These are phyloP conservation scores for Chloroclystis v-ata DNA, from an alignment of 2,888 invertebrate species.

Conservation along the genomic window DNA sequence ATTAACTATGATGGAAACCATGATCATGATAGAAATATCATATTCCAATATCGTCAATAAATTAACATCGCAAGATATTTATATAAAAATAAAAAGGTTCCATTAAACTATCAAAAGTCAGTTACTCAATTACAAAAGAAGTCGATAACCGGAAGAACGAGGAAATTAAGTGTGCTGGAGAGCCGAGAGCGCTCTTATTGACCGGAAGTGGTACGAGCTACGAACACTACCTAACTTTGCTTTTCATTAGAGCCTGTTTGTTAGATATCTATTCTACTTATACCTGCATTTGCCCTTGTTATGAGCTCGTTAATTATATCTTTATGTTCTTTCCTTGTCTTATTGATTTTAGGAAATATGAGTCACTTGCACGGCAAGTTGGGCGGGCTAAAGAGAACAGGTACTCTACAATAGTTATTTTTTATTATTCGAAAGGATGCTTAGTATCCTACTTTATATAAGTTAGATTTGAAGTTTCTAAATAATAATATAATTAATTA, in stretches of 20 bases:
- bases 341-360: not conserved
- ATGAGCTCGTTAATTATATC: slow-evolving; percentile 16
- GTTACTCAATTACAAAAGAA: slow-evolving; percentile 43
- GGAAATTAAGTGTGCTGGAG: slow-evolving; percentile 46
- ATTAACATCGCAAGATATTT: too few species aligned
- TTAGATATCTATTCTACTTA: slow-evolving; percentile 26
- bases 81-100: slow-evolving; percentile 22
- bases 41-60: too few species aligned
- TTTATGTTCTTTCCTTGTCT: not conserved
- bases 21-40: too few species aligned
- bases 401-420: too few species aligned
- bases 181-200: slow-evolving; percentile 41
- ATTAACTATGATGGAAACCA: too few species aligned
- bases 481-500: too few species aligned
- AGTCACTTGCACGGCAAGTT: too few species aligned
- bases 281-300: slow-evolving; percentile 8
- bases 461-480: too few species aligned
- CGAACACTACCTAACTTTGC: slow-evolving; percentile 42
- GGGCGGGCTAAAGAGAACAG: too few species aligned
- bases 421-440: too few species aligned
- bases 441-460: too few species aligned
- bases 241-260: slow-evolving; percentile 43
- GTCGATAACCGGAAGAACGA: slow-evolving; percentile 38
- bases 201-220: slow-evolving; percentile 38
- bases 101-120: slow-evolving; percentile 34